A percentile compares a stretch with the other conserved stretches of the same genome.
Evolutionary conservation across 2,113 vertebrate species (phyloP).

Genomic region (Hippolais icterina): DNA sequence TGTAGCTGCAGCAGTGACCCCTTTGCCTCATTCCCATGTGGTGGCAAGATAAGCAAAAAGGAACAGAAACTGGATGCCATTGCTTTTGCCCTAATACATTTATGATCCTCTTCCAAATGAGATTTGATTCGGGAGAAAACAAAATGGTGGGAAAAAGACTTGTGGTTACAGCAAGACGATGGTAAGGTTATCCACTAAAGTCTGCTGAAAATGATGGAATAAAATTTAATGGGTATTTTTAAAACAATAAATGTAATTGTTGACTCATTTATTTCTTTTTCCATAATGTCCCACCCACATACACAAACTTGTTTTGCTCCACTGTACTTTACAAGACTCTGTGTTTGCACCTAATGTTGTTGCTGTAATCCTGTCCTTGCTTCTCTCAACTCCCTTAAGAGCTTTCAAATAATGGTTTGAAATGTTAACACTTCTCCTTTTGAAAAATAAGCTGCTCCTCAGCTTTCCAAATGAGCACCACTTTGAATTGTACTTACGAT

Average conservation of each 20-base stretch:
- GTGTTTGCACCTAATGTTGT: neutral
- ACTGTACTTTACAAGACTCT: neutral
- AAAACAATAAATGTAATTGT: neutral
- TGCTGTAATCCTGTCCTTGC: neutral
- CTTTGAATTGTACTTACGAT: neutral
- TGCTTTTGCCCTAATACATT: neutral
- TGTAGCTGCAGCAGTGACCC: neutral
- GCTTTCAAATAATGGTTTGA: neutral
- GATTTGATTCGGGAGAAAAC: neutral
- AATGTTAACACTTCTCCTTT: neutral
- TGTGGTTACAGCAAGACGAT: neutral
- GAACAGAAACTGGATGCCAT: neutral
- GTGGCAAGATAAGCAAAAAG: neutral
- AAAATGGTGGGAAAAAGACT: neutral
- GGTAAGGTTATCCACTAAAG: neutral
- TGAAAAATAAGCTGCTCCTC: neutral
- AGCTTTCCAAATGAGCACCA: neutral
- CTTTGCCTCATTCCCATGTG: rapidly evolving
- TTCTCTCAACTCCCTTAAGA: neutral
- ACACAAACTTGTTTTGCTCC: neutral
- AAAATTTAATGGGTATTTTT: neutral
- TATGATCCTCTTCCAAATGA: neutral
- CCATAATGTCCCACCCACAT: neutral
- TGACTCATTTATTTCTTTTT: slow-evolving; percentile 23
- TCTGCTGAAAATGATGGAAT: neutral